phyloP scores from a whole-genome alignment of 2,888 invertebrate genomes.

The Phymatocera aterrima region DNA sequence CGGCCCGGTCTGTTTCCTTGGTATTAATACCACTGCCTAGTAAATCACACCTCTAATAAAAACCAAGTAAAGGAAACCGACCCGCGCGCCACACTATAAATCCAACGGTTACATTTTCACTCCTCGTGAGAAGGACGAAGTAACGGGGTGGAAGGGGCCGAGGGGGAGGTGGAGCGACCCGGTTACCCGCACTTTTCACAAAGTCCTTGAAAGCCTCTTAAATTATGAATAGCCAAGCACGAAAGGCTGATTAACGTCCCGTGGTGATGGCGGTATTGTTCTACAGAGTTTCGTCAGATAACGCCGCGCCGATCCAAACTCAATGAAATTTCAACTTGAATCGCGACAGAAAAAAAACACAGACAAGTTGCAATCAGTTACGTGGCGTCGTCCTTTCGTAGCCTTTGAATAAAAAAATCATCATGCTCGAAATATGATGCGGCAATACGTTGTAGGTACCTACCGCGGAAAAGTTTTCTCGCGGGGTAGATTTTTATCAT shows the following conservation, averaged over 20 bases:
- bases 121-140: conserved; percentile 7
- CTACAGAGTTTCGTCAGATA: conserved; percentile 4
- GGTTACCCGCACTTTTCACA: conserved; percentile 34
- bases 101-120: conserved; percentile 48
- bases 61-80: conserved; percentile 48
- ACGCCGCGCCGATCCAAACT: conserved; percentile 6
- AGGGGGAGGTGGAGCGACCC: conserved; percentile 6
- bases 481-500: neutral
- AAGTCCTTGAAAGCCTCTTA: conserved; percentile 57
- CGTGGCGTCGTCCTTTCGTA: neutral
- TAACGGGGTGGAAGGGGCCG: neutral
- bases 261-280: conserved; percentile 35
- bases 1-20: conserved; percentile 39
- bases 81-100: conserved; percentile 47
- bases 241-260: conserved; percentile 65
- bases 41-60: conserved; percentile 49
- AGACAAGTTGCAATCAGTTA: conserved; percentile 21
- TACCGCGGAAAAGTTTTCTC: neutral
- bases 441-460: neutral
- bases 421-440: no score
- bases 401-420: neutral
- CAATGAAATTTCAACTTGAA: conserved; percentile 1
- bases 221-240: conserved; percentile 58
- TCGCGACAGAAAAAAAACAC: neutral
- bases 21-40: conserved; percentile 46